A percentile compares a stretch with the other conserved stretches of the same genome.
phyloP scores from a whole-genome alignment of 2,797 vertebrate genomes.

The Margarornis squamiger region DNA sequence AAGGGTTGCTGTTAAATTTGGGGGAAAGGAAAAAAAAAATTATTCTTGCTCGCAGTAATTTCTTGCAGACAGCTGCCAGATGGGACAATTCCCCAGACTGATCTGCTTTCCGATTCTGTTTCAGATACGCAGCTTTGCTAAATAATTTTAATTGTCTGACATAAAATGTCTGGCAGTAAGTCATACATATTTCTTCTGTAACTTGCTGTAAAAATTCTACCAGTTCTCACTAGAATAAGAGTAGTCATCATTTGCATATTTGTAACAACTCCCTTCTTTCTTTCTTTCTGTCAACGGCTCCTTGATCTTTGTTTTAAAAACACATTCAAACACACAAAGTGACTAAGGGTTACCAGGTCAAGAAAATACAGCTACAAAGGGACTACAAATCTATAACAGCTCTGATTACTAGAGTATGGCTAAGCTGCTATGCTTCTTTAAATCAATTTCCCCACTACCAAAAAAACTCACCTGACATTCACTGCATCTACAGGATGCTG shows the following conservation, averaged over 20 bases:
- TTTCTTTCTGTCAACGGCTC: neutral
- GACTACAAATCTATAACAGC: neutral
- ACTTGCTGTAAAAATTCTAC: neutral
- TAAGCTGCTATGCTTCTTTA: neutral
- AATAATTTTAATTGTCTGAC: conserved; percentile 56
- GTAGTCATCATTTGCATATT: neutral
- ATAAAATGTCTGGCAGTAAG: conserved; percentile 27
- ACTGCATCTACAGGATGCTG: neutral
- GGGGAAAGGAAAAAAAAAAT: neutral
- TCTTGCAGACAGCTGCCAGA: conserved; percentile 51
- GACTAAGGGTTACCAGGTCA: neutral
- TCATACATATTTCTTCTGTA: neutral
- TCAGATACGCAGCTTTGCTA: conserved; percentile 4
- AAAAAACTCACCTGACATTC: neutral
- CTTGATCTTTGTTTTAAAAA: neutral
- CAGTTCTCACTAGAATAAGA: neutral
- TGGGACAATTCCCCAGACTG: conserved; percentile 56
- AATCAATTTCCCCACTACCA: neutral
- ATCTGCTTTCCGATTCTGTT: conserved; percentile 33
- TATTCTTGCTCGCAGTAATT: conserved; percentile 15
- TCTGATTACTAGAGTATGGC: neutral
- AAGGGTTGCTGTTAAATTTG: conserved; percentile 11
- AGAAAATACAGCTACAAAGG: neutral
- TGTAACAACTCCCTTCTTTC: neutral
- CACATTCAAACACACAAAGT: neutral